These are phyloP conservation scores for Geophilus truncorum DNA, from an alignment of 2,888 invertebrate genomes.

Conservation along the genomic window DNA sequence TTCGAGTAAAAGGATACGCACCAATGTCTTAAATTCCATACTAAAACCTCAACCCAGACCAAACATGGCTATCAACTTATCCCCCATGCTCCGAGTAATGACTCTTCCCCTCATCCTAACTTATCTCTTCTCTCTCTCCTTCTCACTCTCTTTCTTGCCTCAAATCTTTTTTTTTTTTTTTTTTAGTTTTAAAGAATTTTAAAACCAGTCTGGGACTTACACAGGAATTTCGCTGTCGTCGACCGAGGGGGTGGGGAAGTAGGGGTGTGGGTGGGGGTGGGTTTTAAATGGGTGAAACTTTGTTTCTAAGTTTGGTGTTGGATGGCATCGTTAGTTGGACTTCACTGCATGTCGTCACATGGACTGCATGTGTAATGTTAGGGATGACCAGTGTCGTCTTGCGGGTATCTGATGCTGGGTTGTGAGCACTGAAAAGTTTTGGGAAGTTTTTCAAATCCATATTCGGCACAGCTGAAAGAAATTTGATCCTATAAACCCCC, in stretches of 20 bases:
- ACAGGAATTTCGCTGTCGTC: background rate
- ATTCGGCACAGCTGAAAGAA: constrained; percentile 3
- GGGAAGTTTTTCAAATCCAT: background rate
- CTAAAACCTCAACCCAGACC: constrained; percentile 22
- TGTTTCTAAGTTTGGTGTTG: background rate
- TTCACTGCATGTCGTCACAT: background rate
- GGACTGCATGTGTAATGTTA: background rate
- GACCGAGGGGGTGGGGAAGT: background rate
- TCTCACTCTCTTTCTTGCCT: background rate
- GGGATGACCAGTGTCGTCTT: background rate
- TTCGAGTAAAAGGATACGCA: background rate
- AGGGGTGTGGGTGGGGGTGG: too few species aligned
- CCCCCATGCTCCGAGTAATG: background rate
- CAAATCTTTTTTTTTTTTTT: background rate
- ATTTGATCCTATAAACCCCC: background rate
- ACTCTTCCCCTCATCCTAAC: background rate
- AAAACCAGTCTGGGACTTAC: background rate
- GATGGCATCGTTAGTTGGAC: too few species aligned
- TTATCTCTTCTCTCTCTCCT: background rate
- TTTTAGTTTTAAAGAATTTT: background rate
- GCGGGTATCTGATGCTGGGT: background rate
- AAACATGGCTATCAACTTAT: constrained; percentile 30
- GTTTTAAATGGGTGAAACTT: background rate
- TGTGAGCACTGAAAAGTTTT: too few species aligned
- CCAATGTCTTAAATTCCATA: background rate